phyloP scores from a whole-genome alignment of 2,888 invertebrate genomes.

The Andricus curvator region DNA sequence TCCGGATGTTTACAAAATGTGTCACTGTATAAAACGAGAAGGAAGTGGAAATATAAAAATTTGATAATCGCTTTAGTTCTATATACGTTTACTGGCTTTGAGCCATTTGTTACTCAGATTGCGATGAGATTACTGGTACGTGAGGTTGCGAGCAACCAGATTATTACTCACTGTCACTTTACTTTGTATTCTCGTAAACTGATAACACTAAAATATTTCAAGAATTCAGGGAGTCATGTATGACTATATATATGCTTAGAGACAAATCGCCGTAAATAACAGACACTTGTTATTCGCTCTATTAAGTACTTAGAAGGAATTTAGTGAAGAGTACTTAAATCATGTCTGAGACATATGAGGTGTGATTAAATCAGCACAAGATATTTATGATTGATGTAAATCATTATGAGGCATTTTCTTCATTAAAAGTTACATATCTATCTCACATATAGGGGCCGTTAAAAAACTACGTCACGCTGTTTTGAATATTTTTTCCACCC shows the following conservation, averaged over 20 bases:
- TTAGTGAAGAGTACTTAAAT: conserved; percentile 2
- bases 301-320: conserved; percentile 19
- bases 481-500: too few relatives aligned
- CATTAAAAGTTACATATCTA: background rate
- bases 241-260: background rate
- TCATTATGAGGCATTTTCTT: background rate
- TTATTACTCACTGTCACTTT: conserved; percentile 31
- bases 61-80: background rate
- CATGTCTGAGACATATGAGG: background rate
- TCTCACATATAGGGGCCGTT: too few relatives aligned
- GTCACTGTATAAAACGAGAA: background rate
- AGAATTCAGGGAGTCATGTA: conserved; percentile 19
- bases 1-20: background rate
- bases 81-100: background rate
- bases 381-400: background rate
- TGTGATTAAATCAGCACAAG: conserved; percentile 13
- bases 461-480: too few relatives aligned
- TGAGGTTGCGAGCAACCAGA: background rate
- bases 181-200: conserved; percentile 22
- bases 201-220: conserved; percentile 31
- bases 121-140: background rate
- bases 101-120: conserved; percentile 3
- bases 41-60: background rate
- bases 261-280: conserved; percentile 23
- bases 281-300: conserved; percentile 25